A percentile compares a stretch with the other conserved stretches of the same genome.
These are phyloP conservation scores for Avahi laniger DNA, from an alignment of 2,797 vertebrate species.

Conservation along the genomic window DNA sequence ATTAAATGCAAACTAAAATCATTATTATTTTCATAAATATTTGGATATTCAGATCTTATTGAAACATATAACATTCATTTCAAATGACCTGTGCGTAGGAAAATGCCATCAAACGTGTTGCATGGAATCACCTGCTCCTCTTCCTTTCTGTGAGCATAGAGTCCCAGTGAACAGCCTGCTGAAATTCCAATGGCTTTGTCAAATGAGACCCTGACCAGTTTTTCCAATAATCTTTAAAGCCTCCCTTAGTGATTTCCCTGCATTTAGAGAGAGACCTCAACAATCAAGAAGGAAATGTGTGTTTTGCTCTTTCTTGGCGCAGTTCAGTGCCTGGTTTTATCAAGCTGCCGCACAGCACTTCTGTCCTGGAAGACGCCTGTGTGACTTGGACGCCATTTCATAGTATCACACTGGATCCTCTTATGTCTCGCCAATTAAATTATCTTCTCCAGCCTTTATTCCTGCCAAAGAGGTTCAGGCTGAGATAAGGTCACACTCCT, in stretches of 20 bases:
- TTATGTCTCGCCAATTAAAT: constrained; percentile 78
- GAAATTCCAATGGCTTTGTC: constrained; percentile 58
- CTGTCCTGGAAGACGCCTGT: constrained; percentile 67
- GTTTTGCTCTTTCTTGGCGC: constrained; percentile 67
- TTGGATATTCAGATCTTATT: constrained; percentile 10
- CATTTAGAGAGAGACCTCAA: constrained; percentile 39
- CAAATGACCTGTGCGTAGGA: constrained; percentile 3
- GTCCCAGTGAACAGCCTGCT: not conserved
- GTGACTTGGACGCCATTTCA: constrained; percentile 72
- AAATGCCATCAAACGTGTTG: constrained; percentile 46
- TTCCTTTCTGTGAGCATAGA: constrained; percentile 41
- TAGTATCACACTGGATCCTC: constrained; percentile 60
- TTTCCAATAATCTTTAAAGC: constrained; percentile 56
- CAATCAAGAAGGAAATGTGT: constrained; percentile 34
- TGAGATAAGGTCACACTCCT: constrained; percentile 73
- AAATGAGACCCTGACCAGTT: constrained; percentile 11
- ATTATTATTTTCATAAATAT: constrained; percentile 40
- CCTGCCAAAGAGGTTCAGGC: constrained; percentile 70
- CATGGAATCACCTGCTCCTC: not conserved
- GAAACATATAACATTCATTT: constrained; percentile 50
- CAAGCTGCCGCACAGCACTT: constrained; percentile 61
- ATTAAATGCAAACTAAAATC: not conserved
- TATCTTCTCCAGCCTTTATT: constrained; percentile 72
- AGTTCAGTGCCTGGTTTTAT: constrained; percentile 49
- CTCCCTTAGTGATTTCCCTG: constrained; percentile 33